Evolutionary conservation across 2,113 vertebrate genomes (phyloP).

Genomic region (Oreocharis arfaki): DNA sequence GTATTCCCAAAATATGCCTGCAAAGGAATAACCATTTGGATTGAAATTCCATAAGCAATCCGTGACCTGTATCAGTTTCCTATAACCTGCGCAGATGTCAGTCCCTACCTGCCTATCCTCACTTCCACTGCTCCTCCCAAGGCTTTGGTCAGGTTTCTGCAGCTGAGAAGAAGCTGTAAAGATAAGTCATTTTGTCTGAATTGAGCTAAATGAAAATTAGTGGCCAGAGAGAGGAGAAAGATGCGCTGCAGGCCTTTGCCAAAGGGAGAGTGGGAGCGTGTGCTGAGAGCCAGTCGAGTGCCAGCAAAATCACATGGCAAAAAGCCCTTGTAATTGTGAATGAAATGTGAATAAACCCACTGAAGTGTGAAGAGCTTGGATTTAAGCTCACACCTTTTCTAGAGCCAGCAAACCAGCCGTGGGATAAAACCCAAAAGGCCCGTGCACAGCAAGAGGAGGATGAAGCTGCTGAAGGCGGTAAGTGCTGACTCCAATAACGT

Average conservation of each 20-base stretch:
- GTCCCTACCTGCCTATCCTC: background rate
- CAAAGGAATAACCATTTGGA: background rate
- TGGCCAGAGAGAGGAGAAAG: background rate
- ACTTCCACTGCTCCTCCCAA: accelerated
- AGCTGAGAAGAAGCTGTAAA: background rate
- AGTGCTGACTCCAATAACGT: background rate
- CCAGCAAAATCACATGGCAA: background rate
- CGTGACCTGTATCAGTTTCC: background rate
- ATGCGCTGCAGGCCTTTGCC: background rate
- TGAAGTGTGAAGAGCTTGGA: background rate
- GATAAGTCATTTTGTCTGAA: background rate
- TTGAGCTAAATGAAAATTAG: background rate
- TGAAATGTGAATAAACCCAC: background rate
- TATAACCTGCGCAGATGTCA: background rate
- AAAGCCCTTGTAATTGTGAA: background rate
- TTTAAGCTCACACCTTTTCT: background rate
- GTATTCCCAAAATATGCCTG: background rate
- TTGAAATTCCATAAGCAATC: background rate
- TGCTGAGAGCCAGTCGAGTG: background rate
- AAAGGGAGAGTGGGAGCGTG: background rate
- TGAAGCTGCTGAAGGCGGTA: background rate
- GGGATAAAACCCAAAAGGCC: background rate
- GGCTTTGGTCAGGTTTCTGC: background rate
- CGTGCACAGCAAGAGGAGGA: background rate
- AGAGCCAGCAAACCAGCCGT: background rate